Percentiles rank a stretch among this genome's conserved stretches.
phyloP scores from a whole-genome alignment of 2,888 invertebrate species.

The Luffia ferchaultella region DNA sequence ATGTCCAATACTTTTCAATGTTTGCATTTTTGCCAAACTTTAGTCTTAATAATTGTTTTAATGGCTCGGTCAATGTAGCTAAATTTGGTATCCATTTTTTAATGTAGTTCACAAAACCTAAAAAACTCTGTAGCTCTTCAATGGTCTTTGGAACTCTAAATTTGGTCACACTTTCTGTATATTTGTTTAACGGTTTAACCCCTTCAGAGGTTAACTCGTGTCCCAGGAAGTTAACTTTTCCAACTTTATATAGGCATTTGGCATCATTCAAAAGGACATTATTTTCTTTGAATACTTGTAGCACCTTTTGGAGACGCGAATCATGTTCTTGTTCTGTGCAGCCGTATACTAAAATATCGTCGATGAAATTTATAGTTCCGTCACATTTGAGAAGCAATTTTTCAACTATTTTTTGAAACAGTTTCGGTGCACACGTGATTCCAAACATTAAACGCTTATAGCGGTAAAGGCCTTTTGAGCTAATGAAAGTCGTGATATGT shows the following conservation, averaged over 20 bases:
- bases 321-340: constrained; percentile 3
- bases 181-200: constrained; percentile 1
- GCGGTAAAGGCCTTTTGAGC: constrained; percentile 23
- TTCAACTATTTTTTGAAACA: constrained; percentile 21
- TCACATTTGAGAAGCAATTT: constrained; percentile 8
- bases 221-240: constrained; percentile 2
- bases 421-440: constrained; percentile 22
- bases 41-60: constrained; percentile 8
- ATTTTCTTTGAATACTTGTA: constrained; percentile 2
- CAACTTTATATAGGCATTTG: background rate
- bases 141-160: constrained; percentile 3
- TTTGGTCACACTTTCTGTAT: background rate
- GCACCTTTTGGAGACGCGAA: constrained; percentile 3
- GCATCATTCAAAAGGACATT: background rate
- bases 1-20: background rate
- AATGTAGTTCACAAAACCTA: constrained; percentile 5
- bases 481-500: constrained; percentile 31
- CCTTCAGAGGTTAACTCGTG: constrained; percentile 1
- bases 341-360: constrained; percentile 9
- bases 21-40: background rate
- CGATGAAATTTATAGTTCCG: constrained; percentile 11
- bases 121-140: constrained; percentile 6
- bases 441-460: constrained; percentile 31
- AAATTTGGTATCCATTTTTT: constrained; percentile 8
- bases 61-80: constrained; percentile 6